phyloP scores from a whole-genome alignment of 2,113 vertebrate genomes.

The Brachionichthys hirsutus region DNA sequence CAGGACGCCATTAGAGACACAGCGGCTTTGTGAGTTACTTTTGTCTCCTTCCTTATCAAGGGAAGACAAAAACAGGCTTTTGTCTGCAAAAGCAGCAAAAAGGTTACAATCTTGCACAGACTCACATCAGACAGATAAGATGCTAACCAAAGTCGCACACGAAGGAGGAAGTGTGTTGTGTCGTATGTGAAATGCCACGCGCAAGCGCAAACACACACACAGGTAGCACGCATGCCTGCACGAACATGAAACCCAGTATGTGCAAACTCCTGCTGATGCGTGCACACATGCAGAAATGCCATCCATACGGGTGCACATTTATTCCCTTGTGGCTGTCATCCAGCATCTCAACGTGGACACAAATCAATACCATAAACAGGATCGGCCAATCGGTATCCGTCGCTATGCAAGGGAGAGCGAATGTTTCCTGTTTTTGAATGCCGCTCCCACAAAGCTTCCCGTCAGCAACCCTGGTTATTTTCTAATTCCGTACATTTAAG shows the following conservation, averaged over 20 bases:
- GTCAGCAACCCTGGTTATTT: slow-evolving; percentile 72
- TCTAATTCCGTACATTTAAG: slow-evolving; percentile 72
- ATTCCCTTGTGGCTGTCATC: slow-evolving; percentile 14
- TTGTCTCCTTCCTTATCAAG: slow-evolving; percentile 70
- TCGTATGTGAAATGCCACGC: slow-evolving; percentile 56
- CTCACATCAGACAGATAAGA: slow-evolving; percentile 68
- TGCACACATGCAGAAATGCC: slow-evolving; percentile 13
- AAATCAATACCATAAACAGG: slow-evolving; percentile 3
- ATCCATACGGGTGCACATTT: background rate
- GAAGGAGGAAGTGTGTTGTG: slow-evolving; percentile 63
- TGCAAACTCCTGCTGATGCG: background rate
- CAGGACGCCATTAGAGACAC: slow-evolving; percentile 64
- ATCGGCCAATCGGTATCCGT: slow-evolving; percentile 57
- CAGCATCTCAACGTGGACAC: slow-evolving; percentile 17
- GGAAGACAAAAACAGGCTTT: slow-evolving; percentile 58
- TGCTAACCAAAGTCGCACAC: slow-evolving; percentile 75
- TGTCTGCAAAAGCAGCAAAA: slow-evolving; percentile 63
- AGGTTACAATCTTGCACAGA: slow-evolving; percentile 70
- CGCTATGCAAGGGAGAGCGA: slow-evolving; percentile 39
- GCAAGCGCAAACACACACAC: slow-evolving; percentile 19
- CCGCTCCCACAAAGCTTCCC: slow-evolving; percentile 48
- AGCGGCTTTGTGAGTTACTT: slow-evolving; percentile 61
- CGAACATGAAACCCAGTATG: slow-evolving; percentile 15
- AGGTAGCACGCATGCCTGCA: slow-evolving; percentile 9
- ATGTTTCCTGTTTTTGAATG: slow-evolving; percentile 41